Evolutionary conservation across 2,797 vertebrate species (phyloP).

Genomic region (Capromys pilorides): DNA sequence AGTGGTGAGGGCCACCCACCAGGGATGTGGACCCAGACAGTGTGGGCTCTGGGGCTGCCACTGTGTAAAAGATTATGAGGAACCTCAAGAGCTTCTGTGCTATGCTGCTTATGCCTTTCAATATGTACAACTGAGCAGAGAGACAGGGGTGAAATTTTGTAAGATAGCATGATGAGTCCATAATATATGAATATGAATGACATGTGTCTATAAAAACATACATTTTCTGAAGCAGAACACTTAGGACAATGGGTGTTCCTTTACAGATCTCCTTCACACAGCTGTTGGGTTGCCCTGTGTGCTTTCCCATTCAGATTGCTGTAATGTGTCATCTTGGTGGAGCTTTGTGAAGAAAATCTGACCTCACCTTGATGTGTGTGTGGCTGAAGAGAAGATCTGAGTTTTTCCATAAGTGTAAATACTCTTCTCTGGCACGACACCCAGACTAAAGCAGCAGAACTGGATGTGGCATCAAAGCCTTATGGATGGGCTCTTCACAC

Average conservation of each 20-base stretch:
- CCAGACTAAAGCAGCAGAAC: not conserved
- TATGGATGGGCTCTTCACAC: not conserved
- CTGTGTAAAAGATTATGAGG: not conserved
- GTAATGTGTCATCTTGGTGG: not conserved
- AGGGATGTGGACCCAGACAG: not conserved
- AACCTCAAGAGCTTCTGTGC: not conserved
- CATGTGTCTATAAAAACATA: not conserved
- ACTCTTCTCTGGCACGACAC: not conserved
- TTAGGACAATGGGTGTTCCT: not conserved
- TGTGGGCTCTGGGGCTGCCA: not conserved
- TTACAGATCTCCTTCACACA: not conserved
- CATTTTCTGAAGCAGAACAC: slow-evolving; percentile 1
- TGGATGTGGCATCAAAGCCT: not conserved
- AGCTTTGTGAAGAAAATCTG: not conserved
- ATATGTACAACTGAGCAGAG: not conserved
- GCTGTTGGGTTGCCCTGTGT: not conserved
- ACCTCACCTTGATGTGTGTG: not conserved
- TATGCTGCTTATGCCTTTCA: not conserved
- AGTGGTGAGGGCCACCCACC: not conserved
- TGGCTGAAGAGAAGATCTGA: slow-evolving; percentile 11
- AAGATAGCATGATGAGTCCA: not conserved
- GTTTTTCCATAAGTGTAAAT: not conserved
- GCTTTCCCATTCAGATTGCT: not conserved
- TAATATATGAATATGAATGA: not conserved
- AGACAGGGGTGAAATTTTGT: not conserved